Conservation (phyloP, 2,797 vertebrate species). For the Xiphophorus birchmanni region DNA sequence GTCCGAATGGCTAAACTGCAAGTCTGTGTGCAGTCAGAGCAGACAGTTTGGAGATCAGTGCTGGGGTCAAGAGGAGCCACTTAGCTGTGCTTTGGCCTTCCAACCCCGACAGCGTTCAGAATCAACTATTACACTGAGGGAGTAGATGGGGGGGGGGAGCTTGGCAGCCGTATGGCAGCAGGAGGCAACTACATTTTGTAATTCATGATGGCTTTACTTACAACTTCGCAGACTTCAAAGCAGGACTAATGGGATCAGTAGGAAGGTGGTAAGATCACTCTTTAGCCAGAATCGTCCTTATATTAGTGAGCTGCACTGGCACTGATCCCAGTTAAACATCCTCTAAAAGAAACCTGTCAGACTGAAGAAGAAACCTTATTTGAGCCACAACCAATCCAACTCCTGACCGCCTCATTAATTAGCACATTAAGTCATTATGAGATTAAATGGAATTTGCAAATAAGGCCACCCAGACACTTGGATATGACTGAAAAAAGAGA, state of each 20-base stretch:
- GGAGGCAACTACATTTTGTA: conserved; percentile 51
- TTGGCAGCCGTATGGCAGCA: conserved; percentile 58
- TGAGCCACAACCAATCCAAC: conserved; percentile 39
- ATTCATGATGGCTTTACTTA: conserved; percentile 58
- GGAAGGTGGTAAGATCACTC: conserved; percentile 49
- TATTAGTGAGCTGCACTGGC: conserved; percentile 50
- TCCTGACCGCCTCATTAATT: conserved; percentile 2
- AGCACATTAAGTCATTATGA: conserved; percentile 18
- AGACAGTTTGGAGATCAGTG: conserved; percentile 73
- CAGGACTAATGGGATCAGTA: conserved; percentile 56
- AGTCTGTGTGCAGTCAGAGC: conserved; percentile 58
- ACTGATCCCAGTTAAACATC: conserved; percentile 34
- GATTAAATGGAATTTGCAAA: conserved; percentile 32
- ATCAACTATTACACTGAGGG: conserved; percentile 60
- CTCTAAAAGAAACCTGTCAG: conserved; percentile 33
- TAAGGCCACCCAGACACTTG: conserved; percentile 22
- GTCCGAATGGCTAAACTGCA: conserved; percentile 49
- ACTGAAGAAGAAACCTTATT: conserved; percentile 26
- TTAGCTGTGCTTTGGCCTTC: conserved; percentile 75
- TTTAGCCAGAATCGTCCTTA: conserved; percentile 50
- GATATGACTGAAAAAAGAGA: conserved; percentile 22
- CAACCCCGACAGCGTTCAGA: conserved; percentile 67
- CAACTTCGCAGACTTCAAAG: conserved; percentile 64
- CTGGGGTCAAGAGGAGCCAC: conserved; percentile 79
- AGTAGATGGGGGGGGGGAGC: conserved; percentile 56